Base-by-base conservation (phyloP, 1,140 invertebrate genomes). In the Papilio glaucus region DNA sequence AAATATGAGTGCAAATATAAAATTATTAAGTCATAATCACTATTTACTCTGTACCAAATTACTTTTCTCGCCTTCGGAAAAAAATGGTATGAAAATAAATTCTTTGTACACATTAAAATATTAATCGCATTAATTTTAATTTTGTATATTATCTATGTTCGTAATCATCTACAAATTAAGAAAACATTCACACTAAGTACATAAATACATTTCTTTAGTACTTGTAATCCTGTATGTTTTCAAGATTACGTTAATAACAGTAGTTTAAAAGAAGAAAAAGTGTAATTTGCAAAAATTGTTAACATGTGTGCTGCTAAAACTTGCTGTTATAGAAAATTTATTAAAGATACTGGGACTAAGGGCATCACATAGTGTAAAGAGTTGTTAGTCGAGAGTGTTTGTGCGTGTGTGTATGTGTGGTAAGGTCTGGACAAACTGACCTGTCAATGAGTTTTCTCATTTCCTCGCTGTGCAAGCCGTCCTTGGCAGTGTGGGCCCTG, bases 401-500 rank as follows among this genome's bases (percentile, higher is more conserved):
- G 0, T 13, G 24, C 3, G 33, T 29, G 49, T 80, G 77, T 74
- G 72, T 72, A 67, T 53, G 21, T n/a, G 63, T 72, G 72, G 39
- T 33, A 69, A 79, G 85, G 83, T 73, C 86, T 86, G 70, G 67
- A 72, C 61, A 78, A 77, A 94, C 91, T 97, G 95, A 98, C 97
- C 97, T 98, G 95, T 98, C 97, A 94, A 98, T 97, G 94, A 98
- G 96, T 96, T 98, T 98, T 94, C 97, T 95, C 96, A 98, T 98
- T 95, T 98, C 97, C 94, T 98, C 97, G 94, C 96, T 97, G 94
- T 96, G 96, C 96, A 97, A 96, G 94, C 96, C 96, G 95, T 97
- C 97, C 96, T 97, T 97, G 94, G 95, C 94, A 94, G 93, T 93
- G 90, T 94, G 92, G 87, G 91, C 90, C 86, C 93, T 96, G 93